phyloP scores from a whole-genome alignment of 2,113 vertebrate species.

The Laticauda colubrina region DNA sequence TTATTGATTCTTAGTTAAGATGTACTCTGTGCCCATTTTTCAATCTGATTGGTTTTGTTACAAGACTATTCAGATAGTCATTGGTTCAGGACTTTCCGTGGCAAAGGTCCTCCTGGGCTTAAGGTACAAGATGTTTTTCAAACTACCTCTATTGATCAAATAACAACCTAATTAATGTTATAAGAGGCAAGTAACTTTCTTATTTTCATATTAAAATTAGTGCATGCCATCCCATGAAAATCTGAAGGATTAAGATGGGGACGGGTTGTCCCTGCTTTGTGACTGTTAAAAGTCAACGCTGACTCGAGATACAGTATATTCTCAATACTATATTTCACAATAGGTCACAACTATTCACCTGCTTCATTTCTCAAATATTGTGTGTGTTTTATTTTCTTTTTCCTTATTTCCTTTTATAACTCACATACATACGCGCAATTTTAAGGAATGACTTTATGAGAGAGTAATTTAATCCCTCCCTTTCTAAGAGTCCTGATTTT shows the following conservation, averaged over 20 bases:
- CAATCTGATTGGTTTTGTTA: not conserved
- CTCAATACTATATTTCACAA: not conserved
- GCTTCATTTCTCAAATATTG: not conserved
- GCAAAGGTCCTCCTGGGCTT: not conserved
- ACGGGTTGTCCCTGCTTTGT: not conserved
- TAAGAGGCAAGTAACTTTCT: not conserved
- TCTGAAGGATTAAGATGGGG: not conserved
- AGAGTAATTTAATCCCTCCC: not conserved
- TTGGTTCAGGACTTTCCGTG: not conserved
- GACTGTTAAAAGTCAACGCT: not conserved
- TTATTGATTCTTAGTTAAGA: slow-evolving; percentile 4
- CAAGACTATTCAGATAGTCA: not conserved
- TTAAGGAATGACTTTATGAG: not conserved
- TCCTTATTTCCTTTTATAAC: not conserved
- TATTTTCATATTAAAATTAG: not conserved
- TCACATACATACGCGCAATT: not conserved
- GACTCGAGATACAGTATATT: not conserved
- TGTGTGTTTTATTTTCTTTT: too few relatives aligned
- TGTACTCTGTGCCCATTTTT: not conserved
- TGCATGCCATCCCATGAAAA: not conserved
- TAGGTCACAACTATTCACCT: not conserved
- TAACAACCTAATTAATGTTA: not conserved
- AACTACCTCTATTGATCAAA: not conserved
- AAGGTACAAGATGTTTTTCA: not conserved
- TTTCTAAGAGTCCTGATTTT: not conserved